A percentile compares a stretch with the other conserved stretches of the same genome.
phyloP scores from a whole-genome alignment of 1,140 invertebrate species.

The Drosophila melanogaster region DNA sequence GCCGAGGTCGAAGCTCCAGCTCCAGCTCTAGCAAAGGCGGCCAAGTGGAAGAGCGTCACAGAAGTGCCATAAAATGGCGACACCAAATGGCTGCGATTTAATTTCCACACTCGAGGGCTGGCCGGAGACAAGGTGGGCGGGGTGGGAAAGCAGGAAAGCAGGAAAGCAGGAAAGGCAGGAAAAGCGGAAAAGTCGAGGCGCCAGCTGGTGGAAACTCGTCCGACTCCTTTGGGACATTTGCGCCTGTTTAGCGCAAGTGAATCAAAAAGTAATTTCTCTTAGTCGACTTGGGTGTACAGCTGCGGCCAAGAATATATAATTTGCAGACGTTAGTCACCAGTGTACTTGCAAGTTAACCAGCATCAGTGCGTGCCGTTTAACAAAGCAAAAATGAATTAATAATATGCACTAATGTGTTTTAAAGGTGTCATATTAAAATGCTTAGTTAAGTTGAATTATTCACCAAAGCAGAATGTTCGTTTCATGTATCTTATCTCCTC shows the following conservation, averaged over 20 bases:
- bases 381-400: too few species aligned
- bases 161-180: background rate
- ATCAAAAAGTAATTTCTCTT: slow-evolving; percentile 78
- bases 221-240: slow-evolving; percentile 64
- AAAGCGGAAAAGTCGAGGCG: slow-evolving; percentile 26
- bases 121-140: background rate
- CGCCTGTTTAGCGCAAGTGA: slow-evolving; percentile 64
- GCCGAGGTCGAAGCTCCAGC: slow-evolving; percentile 22
- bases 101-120: slow-evolving; percentile 39
- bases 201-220: slow-evolving; percentile 37
- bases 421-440: too few species aligned
- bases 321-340: too few species aligned
- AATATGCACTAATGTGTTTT: too few species aligned
- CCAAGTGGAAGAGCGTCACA: slow-evolving; percentile 57
- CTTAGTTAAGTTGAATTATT: background rate
- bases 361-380: too few species aligned
- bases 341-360: too few species aligned
- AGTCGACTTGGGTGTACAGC: slow-evolving; percentile 21
- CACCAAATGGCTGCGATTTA: slow-evolving; percentile 67
- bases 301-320: background rate
- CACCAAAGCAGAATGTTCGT: too few species aligned
- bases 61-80: slow-evolving; percentile 70
- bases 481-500: background rate
- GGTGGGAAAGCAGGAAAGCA: too few species aligned
- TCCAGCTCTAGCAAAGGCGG: slow-evolving; percentile 15